Evolutionary conservation across 2,113 vertebrate genomes (phyloP).

Genomic region (Chitala chitala): DNA sequence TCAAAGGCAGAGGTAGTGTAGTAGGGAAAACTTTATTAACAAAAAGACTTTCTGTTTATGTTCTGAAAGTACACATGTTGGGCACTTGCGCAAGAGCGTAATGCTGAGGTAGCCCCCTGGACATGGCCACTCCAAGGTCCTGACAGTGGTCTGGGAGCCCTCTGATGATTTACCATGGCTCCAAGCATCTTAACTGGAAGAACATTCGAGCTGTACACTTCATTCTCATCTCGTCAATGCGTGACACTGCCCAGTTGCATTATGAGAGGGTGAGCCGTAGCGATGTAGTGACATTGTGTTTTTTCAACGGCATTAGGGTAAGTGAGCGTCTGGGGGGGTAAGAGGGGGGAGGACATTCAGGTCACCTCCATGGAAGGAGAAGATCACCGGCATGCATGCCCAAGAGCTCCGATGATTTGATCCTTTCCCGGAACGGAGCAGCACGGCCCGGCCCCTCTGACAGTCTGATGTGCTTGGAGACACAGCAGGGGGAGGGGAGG

Average conservation of each 20-base stretch:
- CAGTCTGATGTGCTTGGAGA: constrained; percentile 43
- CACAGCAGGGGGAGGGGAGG: constrained; percentile 64
- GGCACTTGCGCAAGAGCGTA: too few relatives aligned
- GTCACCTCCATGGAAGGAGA: not conserved
- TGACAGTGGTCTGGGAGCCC: not conserved
- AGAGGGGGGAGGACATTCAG: too few relatives aligned
- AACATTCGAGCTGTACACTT: not conserved
- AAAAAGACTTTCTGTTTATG: not conserved
- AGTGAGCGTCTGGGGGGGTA: too few relatives aligned
- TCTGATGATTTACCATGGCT: not conserved
- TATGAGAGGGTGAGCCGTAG: constrained; percentile 49
- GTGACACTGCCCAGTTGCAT: constrained; percentile 54
- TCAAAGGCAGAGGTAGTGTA: not conserved
- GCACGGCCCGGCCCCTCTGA: not conserved
- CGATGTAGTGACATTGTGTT: too few relatives aligned
- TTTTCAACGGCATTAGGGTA: too few relatives aligned
- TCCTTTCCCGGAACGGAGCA: constrained; percentile 20
- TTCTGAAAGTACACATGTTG: not conserved
- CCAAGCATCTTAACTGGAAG: not conserved
- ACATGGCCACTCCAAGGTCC: not conserved
- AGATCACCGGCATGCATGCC: constrained; percentile 4
- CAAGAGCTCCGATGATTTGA: constrained; percentile 9
- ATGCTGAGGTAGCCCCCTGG: not conserved
- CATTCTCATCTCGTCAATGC: not conserved
- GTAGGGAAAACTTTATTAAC: not conserved